Percentiles rank a stretch among this genome's conserved stretches.
phyloP scores from a whole-genome alignment of 2,113 vertebrate genomes.

The Emydocephalus ijimae region DNA sequence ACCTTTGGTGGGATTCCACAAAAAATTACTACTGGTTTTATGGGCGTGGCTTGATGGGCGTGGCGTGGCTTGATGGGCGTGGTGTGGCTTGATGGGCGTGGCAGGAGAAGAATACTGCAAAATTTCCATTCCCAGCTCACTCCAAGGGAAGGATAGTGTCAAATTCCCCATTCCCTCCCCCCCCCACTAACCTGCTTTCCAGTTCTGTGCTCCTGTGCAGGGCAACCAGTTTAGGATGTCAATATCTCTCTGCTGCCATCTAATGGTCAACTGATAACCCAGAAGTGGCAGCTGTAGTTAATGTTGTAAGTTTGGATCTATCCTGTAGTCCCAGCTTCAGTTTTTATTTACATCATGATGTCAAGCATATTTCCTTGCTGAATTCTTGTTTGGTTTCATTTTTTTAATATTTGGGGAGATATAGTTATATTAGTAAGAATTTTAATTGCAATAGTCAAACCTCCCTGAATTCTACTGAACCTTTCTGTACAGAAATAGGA shows the following conservation, averaged over 20 bases:
- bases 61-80: too few relatives aligned
- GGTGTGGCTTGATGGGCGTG: too few relatives aligned
- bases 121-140: too few relatives aligned
- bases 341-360: neutral
- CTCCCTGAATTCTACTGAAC: neutral
- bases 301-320: neutral
- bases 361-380: neutral
- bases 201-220: too few relatives aligned
- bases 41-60: too few relatives aligned
- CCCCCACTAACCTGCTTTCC: too few relatives aligned
- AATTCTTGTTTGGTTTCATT: neutral
- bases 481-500: neutral
- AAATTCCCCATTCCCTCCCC: too few relatives aligned
- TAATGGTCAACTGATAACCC: neutral
- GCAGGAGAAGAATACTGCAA: too few relatives aligned
- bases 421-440: neutral
- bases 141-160: too few relatives aligned
- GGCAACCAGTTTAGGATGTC: neutral
- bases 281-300: neutral
- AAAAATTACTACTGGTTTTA: too few relatives aligned
- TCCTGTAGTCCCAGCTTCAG: neutral
- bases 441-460: neutral
- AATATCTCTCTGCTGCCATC: neutral
- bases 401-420: neutral
- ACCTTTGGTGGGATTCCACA: too few relatives aligned